Evolutionary conservation across 2,888 invertebrate genomes (phyloP), one percentile per base, ranked within the genome.

Genomic region (Onchidella celtica): DNA sequence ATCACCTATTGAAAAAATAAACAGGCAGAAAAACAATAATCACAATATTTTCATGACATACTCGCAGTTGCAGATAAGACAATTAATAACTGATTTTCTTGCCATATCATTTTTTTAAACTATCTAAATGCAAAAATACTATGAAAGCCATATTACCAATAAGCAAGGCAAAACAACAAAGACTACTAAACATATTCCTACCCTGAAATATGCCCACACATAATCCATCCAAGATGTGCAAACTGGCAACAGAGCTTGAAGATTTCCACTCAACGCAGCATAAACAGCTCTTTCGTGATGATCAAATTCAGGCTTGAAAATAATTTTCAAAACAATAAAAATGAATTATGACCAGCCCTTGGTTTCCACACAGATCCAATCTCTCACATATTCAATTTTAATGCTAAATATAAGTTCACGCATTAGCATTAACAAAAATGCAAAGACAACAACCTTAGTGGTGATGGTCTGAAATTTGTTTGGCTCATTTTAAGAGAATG

Each of bases 201-300:
- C 90, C 77, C 89, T 90, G 83, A 97, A 94, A 92, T 97, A 96
- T 0, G 97, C 97, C 98, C 98, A 99, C 36, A 98, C 94, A 84
- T 96, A 94, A 93, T 99, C 98, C 89, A 97, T 96, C 98, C 98
- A 99, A 36, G 95, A 95, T n/a, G 94, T 85, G 84, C 97, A 96
- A 17, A 96, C 95, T 0, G 96, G 95, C 59, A 98, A 93, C n/a
- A 98, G 92, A 6, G 96, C 95, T 40, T 95, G 94, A 61, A 98
- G 93, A 92, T 97, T 96, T 0, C 98, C 98, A 93, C 97, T 97
- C 70, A 97, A 95, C 72, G 96, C 95, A 1, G 96, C 97, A 83
- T 96, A 95, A 24, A 97, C 95, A 3, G 97, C 97, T 84, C 94
- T 92, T 88, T 95, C 94, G 83, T 89, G 89, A 0, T 82, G 81